Conservation (phyloP, 2,113 vertebrate species). For the Corynorhinus townsendii region DNA sequence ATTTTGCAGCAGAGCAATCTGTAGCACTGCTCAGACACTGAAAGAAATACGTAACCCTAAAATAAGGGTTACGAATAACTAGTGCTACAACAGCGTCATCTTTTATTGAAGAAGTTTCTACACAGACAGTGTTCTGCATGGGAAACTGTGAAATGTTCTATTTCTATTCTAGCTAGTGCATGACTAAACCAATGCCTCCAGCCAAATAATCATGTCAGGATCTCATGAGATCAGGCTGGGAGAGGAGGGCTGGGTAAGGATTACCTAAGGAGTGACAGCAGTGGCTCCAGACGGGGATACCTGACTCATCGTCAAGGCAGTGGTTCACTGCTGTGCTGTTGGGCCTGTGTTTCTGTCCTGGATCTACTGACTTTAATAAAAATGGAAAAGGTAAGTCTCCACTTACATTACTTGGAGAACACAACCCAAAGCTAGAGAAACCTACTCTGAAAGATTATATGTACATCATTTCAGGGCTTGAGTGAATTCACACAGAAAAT, state of each 20-base stretch:
- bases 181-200: constrained; percentile 34
- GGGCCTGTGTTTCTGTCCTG: background rate
- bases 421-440: background rate
- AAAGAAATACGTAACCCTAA: background rate
- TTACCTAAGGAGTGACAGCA: background rate
- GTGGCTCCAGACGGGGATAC: too few relatives aligned
- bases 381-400: background rate
- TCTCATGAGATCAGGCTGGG: background rate
- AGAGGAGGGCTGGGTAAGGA: background rate
- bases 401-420: background rate
- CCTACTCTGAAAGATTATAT: background rate
- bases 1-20: too few relatives aligned
- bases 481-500: background rate
- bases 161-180: constrained; percentile 26
- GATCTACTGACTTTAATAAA: background rate
- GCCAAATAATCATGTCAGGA: constrained; percentile 11
- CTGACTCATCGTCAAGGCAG: fast-evolving
- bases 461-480: background rate
- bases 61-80: background rate
- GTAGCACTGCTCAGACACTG: background rate
- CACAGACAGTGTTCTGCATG: background rate
- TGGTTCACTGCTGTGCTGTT: background rate
- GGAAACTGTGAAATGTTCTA: constrained; percentile 42
- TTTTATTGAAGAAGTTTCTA: constrained; percentile 46
- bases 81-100: background rate